phyloP scores from a whole-genome alignment of 2,113 vertebrate genomes.

The Sinocyclocheilus maitianheensis region DNA sequence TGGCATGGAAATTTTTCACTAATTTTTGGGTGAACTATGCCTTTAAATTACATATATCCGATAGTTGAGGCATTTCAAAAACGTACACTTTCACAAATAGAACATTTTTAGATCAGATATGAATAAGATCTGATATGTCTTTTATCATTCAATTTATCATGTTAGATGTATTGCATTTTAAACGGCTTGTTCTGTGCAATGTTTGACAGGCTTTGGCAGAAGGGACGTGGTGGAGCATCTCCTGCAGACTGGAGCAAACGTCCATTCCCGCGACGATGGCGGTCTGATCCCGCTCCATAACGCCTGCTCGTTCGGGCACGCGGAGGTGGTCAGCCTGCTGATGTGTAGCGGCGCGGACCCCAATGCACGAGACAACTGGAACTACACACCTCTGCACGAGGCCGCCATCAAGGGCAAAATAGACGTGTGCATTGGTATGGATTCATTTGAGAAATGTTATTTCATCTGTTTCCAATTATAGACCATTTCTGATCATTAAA shows the following conservation, averaged over 20 bases:
- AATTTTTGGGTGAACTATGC: background rate
- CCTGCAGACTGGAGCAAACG: slow-evolving; percentile 94
- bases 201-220: slow-evolving; percentile 88
- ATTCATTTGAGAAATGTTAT: background rate
- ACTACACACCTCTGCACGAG: slow-evolving; percentile 97
- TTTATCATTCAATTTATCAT: background rate
- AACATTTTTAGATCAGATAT: background rate
- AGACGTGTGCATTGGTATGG: slow-evolving; percentile 96
- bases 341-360: slow-evolving; percentile 96
- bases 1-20: background rate
- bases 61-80: background rate
- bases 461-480: background rate
- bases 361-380: slow-evolving; percentile 98
- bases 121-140: background rate
- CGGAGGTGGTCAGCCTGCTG: slow-evolving; percentile 94
- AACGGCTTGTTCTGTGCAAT: background rate
- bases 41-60: background rate
- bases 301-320: slow-evolving; percentile 96
- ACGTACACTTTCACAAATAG: background rate
- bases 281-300: slow-evolving; percentile 97
- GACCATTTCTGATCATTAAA: background rate
- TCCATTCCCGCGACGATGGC: slow-evolving; percentile 94
- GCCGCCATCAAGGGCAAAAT: slow-evolving; percentile 99
- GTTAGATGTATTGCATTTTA: background rate
- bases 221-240: slow-evolving; percentile 98